A percentile compares a stretch with the other conserved stretches of the same genome.
Evolutionary conservation across 2,888 invertebrate genomes (phyloP).

Genomic region (Drosophila lutescens): DNA sequence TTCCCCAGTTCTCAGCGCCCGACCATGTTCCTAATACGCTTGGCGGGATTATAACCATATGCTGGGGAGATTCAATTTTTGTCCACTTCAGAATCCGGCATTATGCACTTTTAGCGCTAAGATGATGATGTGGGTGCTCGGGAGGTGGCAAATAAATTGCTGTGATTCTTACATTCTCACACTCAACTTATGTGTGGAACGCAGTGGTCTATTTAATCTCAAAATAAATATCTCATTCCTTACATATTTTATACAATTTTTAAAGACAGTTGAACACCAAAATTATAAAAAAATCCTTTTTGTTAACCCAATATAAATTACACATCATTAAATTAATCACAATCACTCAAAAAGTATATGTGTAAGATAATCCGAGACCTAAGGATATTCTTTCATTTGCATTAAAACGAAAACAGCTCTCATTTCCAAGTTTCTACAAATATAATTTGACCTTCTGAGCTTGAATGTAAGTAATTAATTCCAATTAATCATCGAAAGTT

Average conservation of each 20-base stretch:
- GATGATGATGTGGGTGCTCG: constrained; percentile 31
- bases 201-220: constrained; percentile 15
- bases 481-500: constrained; percentile 1
- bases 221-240: not conserved
- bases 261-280: too few species aligned
- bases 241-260: not conserved
- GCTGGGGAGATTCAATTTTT: constrained; percentile 40
- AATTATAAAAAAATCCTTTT: too few species aligned
- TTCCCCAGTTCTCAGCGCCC: not conserved
- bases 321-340: too few species aligned
- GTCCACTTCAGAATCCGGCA: constrained; percentile 40
- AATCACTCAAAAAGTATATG: too few species aligned
- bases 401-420: not conserved
- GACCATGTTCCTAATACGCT: constrained; percentile 21
- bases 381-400: too few species aligned
- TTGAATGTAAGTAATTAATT: constrained; percentile 3
- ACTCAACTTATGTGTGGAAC: constrained; percentile 5
- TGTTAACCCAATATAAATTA: too few species aligned
- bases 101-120: constrained; percentile 39
- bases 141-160: constrained; percentile 35
- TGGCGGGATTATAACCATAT: constrained; percentile 39
- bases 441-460: not conserved
- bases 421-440: not conserved
- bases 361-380: too few species aligned
- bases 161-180: constrained; percentile 20